Conservation (phyloP, 2,888 invertebrate genomes). For the Eupithecia centaureata region DNA sequence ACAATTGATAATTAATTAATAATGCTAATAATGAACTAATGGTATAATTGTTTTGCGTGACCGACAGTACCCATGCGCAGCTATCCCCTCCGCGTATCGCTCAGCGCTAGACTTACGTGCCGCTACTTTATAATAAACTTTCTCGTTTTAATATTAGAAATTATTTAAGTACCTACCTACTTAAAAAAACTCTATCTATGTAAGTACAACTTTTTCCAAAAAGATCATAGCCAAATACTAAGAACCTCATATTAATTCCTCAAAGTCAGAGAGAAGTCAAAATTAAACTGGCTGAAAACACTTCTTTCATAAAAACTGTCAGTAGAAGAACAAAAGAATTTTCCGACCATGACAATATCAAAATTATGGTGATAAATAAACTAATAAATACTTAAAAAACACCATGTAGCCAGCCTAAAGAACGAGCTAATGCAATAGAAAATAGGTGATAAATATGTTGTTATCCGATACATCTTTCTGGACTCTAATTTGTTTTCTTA, state of each 20-base stretch:
- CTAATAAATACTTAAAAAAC: conserved; percentile 46
- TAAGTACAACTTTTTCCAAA: not conserved
- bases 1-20: no score
- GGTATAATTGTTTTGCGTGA: no score
- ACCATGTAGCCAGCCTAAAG: conserved; percentile 56
- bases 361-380: conserved; percentile 59
- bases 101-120: no score
- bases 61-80: no score
- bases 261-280: conserved; percentile 36
- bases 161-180: no score
- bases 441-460: conserved; percentile 60
- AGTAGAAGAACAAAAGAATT: conserved; percentile 67
- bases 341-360: conserved; percentile 57
- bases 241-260: conserved; percentile 19
- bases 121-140: no score
- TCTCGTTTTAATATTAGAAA: no score
- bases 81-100: no score
- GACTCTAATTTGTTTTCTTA: conserved; percentile 64
- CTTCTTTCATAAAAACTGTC: conserved; percentile 48
- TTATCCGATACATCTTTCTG: conserved; percentile 57
- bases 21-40: no score
- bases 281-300: conserved; percentile 46
- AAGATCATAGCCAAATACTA: not conserved
- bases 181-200: no score
- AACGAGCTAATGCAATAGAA: conserved; percentile 23